These are phyloP conservation scores for Ophioninae sp. DNA, from an alignment of 2,888 invertebrate species.

Conservation along the genomic window DNA sequence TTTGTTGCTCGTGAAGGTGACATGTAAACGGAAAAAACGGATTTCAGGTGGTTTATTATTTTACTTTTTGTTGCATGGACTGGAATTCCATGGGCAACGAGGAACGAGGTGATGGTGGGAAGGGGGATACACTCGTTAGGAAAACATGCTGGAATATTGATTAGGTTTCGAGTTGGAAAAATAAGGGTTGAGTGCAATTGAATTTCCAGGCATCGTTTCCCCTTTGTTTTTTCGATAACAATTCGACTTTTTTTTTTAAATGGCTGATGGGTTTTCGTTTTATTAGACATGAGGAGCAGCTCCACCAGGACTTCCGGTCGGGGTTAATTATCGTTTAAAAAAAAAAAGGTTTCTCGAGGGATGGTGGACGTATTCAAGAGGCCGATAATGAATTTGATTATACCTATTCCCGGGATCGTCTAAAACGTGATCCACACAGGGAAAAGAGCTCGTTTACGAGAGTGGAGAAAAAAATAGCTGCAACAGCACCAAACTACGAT, in stretches of 20 bases:
- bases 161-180: slow-evolving; percentile 23
- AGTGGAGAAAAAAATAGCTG: background rate
- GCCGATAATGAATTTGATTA: slow-evolving; percentile 54
- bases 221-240: slow-evolving; percentile 5
- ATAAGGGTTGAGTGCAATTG: slow-evolving; percentile 26
- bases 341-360: slow-evolving; percentile 36
- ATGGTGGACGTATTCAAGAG: slow-evolving; percentile 34
- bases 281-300: slow-evolving; percentile 14
- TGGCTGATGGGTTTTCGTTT: slow-evolving; percentile 1
- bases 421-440: background rate
- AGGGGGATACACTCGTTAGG: background rate
- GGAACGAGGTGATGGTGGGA: no score
- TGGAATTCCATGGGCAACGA: no score
- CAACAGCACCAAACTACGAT: background rate
- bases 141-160: slow-evolving; percentile 5
- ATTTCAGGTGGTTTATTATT: no score
- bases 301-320: slow-evolving; percentile 26
- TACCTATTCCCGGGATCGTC: background rate
- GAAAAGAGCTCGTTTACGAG: slow-evolving; percentile 45
- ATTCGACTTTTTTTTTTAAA: no score
- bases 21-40: no score
- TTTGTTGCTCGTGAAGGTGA: no score
- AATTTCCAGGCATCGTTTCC: slow-evolving; percentile 18
- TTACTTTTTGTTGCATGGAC: background rate
- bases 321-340: slow-evolving; percentile 50